Evolutionary conservation across 2,113 vertebrate species (phyloP).

Genomic region (Telmatochromis sp.): DNA sequence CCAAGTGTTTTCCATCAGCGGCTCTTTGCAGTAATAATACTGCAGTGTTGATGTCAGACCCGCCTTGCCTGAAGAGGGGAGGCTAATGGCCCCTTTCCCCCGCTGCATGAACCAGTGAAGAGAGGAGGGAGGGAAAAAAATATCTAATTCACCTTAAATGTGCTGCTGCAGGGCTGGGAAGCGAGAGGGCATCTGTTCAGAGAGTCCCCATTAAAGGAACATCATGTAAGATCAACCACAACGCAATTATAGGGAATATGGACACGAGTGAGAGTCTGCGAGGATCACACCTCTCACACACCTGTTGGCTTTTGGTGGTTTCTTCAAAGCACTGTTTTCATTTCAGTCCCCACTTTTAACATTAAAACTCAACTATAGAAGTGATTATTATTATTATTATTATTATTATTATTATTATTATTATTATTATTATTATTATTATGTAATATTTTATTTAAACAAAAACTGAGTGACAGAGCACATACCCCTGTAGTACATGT

Average conservation of each 20-base stretch:
- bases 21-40: slow-evolving; percentile 51
- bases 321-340: not conserved
- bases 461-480: not conserved
- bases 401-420: not conserved
- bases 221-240: slow-evolving; percentile 5
- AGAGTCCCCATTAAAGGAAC: slow-evolving; percentile 26
- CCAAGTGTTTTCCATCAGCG: slow-evolving; percentile 55
- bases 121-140: not conserved
- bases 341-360: not conserved
- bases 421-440: fast-evolving
- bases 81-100: slow-evolving; percentile 8
- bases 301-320: not conserved
- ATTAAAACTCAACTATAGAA: not conserved
- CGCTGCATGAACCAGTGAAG: not conserved
- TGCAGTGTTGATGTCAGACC: slow-evolving; percentile 34
- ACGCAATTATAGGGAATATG: not conserved
- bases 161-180: slow-evolving; percentile 8
- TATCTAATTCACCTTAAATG: slow-evolving; percentile 38
- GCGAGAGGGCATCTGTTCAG: not conserved
- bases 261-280: not conserved
- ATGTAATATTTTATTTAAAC: not conserved
- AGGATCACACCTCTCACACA: not conserved
- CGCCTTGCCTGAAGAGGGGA: slow-evolving; percentile 25
- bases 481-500: not conserved
- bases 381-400: not conserved